Evolutionary conservation across 2,113 vertebrate species (phyloP), one percentile per base, ranked within the genome.

Genomic region (Pterocles burchelli): DNA sequence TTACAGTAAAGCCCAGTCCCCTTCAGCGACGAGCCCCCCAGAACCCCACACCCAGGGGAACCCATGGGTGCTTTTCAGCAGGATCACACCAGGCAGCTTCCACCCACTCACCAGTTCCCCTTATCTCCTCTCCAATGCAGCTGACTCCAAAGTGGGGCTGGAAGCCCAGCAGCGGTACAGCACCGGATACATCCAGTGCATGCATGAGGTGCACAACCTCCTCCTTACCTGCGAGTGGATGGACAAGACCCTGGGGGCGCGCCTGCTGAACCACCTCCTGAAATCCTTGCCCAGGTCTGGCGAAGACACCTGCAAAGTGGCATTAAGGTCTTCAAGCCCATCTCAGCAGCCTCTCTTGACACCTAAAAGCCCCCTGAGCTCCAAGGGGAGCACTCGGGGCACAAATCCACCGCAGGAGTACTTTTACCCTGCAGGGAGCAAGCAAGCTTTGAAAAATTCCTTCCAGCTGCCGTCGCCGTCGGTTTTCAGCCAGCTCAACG

Each of bases 131-230:
- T 71, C 72, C 63, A 28, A 21, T 0, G 5, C 85, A 97, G 73
- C 98, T 29, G 99, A 99, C 58, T 96, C 98, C 48, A 96, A 97
- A 25, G 74, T 97, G 84, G 98, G 98, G 11, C 90, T 98, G 71
- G 98, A 99, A 86, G 98, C 98, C 25, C 98, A 99, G 96, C 98
- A 99, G 97, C 97, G 98, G 25, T 99, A 98, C 98, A 99, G 98
- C 97, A 99, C 98, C 1, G 99, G 99, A 14, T 99, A 99, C 96
- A 99, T 99, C 76, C 98, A 99, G 97, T 99, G 98, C 95, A 98
- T 99, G 98, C 98, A 99, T 9, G 98, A 99, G 96, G 98, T 99
- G 71, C 99, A 99, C 97, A 99, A 98, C 95, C 98, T 99, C 94
- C 98, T 99, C 59, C 98, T 99, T 78, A 98, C 98, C 61, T 99